Base-by-base conservation (phyloP, 1,140 invertebrate genomes). In the Microplitis mediator region DNA sequence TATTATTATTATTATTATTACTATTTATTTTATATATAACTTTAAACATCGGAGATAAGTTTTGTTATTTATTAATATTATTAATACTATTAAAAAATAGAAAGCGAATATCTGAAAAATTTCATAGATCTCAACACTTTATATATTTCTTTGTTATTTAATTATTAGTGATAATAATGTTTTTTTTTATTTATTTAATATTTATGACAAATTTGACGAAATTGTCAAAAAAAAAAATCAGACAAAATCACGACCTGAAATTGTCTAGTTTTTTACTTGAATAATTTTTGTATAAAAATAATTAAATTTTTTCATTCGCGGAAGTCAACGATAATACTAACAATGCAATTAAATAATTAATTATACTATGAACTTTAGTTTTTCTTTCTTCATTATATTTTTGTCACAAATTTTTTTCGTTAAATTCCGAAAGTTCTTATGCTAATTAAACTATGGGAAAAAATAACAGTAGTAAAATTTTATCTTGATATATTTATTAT, bases 281-380 rank as follows among this genome's bases (percentile, higher is more conserved):
- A 23, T 23, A 23, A 61, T 51, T 50, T 14, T 51, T 74, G 79
- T 81, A 81, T 75, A 81, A 81, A 81, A 81, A 81, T 81, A 81
- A 81, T 78, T 78, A 78, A 79, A 76, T 71, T 81, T 75, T 76
- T 76, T 72, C 23, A 61, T 67, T 35, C 31, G 52, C 54, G 45
- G 23, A 39, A 65, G 23, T 58, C 52, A 74, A 69, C 66, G 50
- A 69, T 61, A 56, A 50, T 16, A 45, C 4, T 67, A 61, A 66
- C 45, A 72, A 72, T 32, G 31, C 52, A 50, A 50, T 16, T 50
- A 67, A 35, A 58, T 35, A 13, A 66, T 60, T 50, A 61, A 51
- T 50, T 58, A 72, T 66, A 72, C 14, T 56, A 39, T 36, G 8
- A 34, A 3, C 13, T 31, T 35, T 16, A 63, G 32, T 6, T 34